phyloP scores from a whole-genome alignment of 2,797 vertebrate genomes.

The Danio albolineatus region DNA sequence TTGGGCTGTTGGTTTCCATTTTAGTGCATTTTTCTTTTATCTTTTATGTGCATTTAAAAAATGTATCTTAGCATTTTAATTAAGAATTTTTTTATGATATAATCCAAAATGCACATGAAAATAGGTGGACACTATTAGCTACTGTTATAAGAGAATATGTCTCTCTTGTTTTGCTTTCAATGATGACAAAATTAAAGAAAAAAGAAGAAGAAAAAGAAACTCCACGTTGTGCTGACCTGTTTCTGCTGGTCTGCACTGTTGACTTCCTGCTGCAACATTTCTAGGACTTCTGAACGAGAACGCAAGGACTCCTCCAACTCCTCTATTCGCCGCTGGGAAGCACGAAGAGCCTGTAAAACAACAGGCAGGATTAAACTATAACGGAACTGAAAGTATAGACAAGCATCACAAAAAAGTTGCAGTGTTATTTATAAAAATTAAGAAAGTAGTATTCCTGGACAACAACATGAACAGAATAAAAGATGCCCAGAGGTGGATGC shows the following conservation, averaged over 20 bases:
- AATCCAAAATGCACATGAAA: too few relatives aligned
- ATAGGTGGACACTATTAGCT: too few relatives aligned
- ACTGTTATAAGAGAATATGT: neutral
- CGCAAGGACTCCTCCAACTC: constrained; percentile 85
- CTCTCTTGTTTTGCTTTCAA: neutral
- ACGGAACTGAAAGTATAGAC: neutral
- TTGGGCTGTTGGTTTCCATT: too few relatives aligned
- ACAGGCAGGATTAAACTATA: constrained; percentile 33
- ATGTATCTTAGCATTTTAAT: too few relatives aligned
- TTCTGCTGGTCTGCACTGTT: constrained; percentile 86
- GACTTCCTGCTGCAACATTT: constrained; percentile 91
- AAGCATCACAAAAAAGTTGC: neutral
- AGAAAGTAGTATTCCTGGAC: neutral
- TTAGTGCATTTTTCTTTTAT: too few relatives aligned
- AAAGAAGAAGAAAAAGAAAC: neutral
- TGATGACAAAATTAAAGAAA: neutral
- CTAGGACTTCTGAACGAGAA: constrained; percentile 85
- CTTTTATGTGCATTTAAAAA: too few relatives aligned
- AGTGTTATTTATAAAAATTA: neutral
- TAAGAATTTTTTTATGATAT: too few relatives aligned
- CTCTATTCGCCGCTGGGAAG: constrained; percentile 82
- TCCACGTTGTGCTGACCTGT: constrained; percentile 76
- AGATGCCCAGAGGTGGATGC: constrained; percentile 1
- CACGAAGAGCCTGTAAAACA: constrained; percentile 76
- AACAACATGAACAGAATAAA: constrained; percentile 3